Percentiles rank a stretch among this genome's conserved stretches.
Evolutionary conservation across 2,888 invertebrate species (phyloP).

Genomic region (Drosophila limbata): DNA sequence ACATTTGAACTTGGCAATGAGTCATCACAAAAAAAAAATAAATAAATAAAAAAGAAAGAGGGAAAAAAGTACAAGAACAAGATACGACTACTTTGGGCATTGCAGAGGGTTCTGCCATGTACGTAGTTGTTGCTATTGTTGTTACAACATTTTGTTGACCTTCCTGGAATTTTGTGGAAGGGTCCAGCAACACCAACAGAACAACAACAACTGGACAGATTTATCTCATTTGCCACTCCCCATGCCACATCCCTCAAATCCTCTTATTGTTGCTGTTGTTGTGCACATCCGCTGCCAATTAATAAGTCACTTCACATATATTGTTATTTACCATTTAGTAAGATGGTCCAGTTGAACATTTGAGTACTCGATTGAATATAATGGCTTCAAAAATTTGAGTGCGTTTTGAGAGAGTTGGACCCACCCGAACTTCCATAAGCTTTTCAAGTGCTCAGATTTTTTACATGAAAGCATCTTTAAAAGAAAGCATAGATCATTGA

Average conservation of each 20-base stretch:
- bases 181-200: constrained; percentile 4
- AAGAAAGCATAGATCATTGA: neutral
- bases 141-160: constrained; percentile 50
- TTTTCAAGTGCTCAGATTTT: constrained; percentile 24
- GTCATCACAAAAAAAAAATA: constrained; percentile 60
- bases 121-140: constrained; percentile 17
- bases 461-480: neutral
- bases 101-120: constrained; percentile 21
- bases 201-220: constrained; percentile 14
- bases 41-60: neutral
- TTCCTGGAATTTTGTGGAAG: constrained; percentile 51
- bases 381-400: constrained; percentile 8
- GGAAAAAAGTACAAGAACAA: constrained; percentile 4
- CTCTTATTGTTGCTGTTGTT: constrained; percentile 6
- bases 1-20: constrained; percentile 74
- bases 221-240: constrained; percentile 10
- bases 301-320: constrained; percentile 56
- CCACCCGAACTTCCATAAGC: neutral
- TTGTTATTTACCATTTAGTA: constrained; percentile 37
- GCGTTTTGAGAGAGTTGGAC: constrained; percentile 7
- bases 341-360: constrained; percentile 32
- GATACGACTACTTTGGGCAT: constrained; percentile 34
- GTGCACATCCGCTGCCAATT: constrained; percentile 54
- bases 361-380: constrained; percentile 14
- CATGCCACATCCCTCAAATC: neutral